These are phyloP conservation scores for Tiliacea aurago DNA, from an alignment of 2,888 invertebrate species.

Conservation along the genomic window DNA sequence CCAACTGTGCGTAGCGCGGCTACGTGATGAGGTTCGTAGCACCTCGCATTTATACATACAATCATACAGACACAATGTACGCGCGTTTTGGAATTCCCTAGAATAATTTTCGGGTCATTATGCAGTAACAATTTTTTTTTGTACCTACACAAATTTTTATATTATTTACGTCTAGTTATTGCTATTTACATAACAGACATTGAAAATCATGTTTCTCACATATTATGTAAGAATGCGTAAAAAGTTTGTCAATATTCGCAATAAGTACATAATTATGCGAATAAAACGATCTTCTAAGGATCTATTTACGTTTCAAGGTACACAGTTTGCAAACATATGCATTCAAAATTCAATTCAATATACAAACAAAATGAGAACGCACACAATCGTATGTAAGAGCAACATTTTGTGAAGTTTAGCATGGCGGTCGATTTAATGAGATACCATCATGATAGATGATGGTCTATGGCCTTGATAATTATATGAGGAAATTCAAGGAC, in stretches of 20 bases:
- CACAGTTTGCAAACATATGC: slow-evolving; percentile 6
- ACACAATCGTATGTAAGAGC: slow-evolving; percentile 14
- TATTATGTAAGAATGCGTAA: neutral
- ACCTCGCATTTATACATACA: slow-evolving; percentile 8
- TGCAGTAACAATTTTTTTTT: neutral
- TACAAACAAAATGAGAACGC: neutral
- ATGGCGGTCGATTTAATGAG: slow-evolving; percentile 47
- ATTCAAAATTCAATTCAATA: slow-evolving; percentile 17
- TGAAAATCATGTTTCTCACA: neutral
- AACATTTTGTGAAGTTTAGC: slow-evolving; percentile 43
- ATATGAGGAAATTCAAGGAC: slow-evolving; percentile 40
- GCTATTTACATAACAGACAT: neutral
- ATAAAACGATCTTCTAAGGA: slow-evolving; percentile 7
- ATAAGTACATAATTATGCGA: neutral
- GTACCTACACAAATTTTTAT: too few relatives aligned
- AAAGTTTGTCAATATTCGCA: neutral
- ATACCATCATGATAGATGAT: slow-evolving; percentile 56
- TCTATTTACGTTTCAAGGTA: slow-evolving; percentile 5
- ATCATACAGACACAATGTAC: neutral
- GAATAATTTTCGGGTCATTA: neutral
- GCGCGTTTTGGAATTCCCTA: neutral
- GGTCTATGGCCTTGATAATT: slow-evolving; percentile 43
- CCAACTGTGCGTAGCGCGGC: slow-evolving; percentile 47
- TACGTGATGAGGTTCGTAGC: slow-evolving; percentile 54
- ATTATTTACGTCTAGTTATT: neutral